Conservation (phyloP, 2,888 invertebrate genomes). For the Eustalomyia histrio region DNA sequence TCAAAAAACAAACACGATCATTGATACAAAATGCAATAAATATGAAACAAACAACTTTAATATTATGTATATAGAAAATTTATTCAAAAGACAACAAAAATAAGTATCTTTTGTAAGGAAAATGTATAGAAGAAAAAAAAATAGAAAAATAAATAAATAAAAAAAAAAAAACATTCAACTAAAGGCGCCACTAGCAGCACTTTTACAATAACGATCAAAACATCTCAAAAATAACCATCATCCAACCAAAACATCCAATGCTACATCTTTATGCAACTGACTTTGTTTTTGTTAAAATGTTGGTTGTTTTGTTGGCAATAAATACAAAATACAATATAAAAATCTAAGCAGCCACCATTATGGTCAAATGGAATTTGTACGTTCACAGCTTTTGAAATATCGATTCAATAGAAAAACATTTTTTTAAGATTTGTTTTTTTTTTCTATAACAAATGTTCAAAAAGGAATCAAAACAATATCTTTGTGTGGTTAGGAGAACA, state of each 20-base stretch:
- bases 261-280: constrained; percentile 30
- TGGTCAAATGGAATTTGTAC: constrained; percentile 68
- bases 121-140: constrained; percentile 13
- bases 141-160: constrained; percentile 23
- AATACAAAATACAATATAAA: constrained; percentile 40
- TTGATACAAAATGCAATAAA: constrained; percentile 5
- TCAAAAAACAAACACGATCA: constrained; percentile 18
- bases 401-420: constrained; percentile 34
- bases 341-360: constrained; percentile 50
- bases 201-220: constrained; percentile 58
- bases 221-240: not conserved
- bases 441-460: not conserved
- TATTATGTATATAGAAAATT: constrained; percentile 54
- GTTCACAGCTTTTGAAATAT: constrained; percentile 64
- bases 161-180: constrained; percentile 51
- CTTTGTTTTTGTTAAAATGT: not conserved
- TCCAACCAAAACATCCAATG: constrained; percentile 10
- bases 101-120: not conserved
- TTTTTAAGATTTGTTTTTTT: not conserved
- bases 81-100: constrained; percentile 49
- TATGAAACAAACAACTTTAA: constrained; percentile 12
- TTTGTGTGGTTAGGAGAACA: not conserved
- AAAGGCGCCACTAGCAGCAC: constrained; percentile 66
- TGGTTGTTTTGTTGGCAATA: constrained; percentile 25
- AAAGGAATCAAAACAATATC: constrained; percentile 39